These are phyloP conservation scores for Ophthalmotilapia sp. DNA, from an alignment of 2,113 vertebrate species.

Conservation along the genomic window DNA sequence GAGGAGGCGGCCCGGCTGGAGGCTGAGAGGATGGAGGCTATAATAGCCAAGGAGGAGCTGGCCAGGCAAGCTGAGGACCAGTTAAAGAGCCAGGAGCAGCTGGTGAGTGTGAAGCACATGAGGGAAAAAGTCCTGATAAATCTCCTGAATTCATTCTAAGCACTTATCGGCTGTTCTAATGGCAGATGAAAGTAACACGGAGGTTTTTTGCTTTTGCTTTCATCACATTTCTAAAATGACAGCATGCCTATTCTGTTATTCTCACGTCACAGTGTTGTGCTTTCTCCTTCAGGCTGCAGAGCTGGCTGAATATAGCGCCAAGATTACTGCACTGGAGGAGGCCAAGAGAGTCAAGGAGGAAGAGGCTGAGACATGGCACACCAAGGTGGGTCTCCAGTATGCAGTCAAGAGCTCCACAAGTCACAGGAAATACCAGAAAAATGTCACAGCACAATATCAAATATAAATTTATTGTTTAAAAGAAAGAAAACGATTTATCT, in stretches of 20 bases:
- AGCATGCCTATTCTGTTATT: neutral
- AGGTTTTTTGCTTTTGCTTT: neutral
- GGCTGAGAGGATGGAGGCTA: conserved; percentile 84
- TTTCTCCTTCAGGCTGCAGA: conserved; percentile 78
- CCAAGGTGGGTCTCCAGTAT: conserved; percentile 70
- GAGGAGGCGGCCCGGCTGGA: conserved; percentile 88
- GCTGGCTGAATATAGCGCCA: conserved; percentile 83
- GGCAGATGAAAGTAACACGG: neutral
- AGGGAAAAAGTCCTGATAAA: neutral
- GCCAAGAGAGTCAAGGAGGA: conserved; percentile 79
- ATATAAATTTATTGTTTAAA: neutral
- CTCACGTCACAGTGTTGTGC: neutral
- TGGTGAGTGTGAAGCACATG: conserved; percentile 75
- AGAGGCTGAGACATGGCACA: conserved; percentile 85
- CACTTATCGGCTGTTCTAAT: neutral
- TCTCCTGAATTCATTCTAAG: neutral
- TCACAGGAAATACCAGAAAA: neutral
- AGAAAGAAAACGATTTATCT: neutral
- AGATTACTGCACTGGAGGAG: conserved; percentile 83
- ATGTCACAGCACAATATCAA: neutral
- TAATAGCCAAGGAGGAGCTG: conserved; percentile 94
- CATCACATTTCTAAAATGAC: neutral
- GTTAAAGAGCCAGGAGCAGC: conserved; percentile 90
- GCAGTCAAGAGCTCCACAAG: neutral
- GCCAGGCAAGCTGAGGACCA: conserved; percentile 86